Percentiles rank a stretch among this genome's conserved stretches.
Evolutionary conservation across 2,113 vertebrate genomes (phyloP).

Genomic region (Miniopterus natalensis): DNA sequence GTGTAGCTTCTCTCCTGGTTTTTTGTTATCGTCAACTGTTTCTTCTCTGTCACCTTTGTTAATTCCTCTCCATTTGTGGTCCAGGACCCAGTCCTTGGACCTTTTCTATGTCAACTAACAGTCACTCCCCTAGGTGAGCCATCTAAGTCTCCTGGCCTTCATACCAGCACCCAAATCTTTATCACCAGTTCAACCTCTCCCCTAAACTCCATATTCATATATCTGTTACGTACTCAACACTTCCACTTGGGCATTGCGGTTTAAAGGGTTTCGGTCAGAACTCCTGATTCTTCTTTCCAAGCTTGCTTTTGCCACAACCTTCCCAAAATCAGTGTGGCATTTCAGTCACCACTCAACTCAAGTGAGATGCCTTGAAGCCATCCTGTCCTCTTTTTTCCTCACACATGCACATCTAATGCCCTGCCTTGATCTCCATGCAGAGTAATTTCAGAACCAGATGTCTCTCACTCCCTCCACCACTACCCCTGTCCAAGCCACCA

Average conservation of each 20-base stretch:
- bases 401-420: not conserved
- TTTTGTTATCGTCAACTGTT: not conserved
- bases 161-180: not conserved
- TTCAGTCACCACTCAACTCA: not conserved
- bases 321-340: not conserved
- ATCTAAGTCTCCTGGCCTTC: not conserved
- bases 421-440: not conserved
- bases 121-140: not conserved
- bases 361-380: not conserved
- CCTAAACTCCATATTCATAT: not conserved
- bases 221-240: not conserved
- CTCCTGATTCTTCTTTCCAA: not conserved
- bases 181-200: not conserved
- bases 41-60: not conserved
- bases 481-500: not conserved
- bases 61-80: not conserved
- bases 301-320: not conserved
- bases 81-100: not conserved
- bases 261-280: not conserved
- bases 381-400: not conserved
- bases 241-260: not conserved
- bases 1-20: not conserved
- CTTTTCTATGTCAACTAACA: not conserved
- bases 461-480: not conserved
- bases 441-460: not conserved